These are phyloP conservation scores for Drosophila setosimentum DNA, from an alignment of 2,888 invertebrate species.

Conservation along the genomic window DNA sequence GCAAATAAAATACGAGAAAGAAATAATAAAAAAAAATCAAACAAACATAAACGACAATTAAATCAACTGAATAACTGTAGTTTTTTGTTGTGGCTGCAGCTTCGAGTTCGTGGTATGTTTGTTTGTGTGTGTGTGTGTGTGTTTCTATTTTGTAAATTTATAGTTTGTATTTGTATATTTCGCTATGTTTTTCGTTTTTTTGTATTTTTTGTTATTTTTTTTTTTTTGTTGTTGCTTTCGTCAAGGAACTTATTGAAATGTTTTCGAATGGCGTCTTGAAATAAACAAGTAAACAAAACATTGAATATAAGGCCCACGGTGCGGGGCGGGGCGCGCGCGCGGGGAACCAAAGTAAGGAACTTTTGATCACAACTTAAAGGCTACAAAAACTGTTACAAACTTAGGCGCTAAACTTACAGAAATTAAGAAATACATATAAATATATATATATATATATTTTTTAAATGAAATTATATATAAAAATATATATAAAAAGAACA, in stretches of 20 bases:
- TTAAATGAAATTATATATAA: not conserved
- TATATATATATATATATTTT: not conserved
- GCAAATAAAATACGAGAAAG: conserved; percentile 21
- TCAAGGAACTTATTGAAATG: conserved; percentile 75
- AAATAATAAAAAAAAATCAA: conserved; percentile 14
- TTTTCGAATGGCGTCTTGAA: conserved; percentile 73
- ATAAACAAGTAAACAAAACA: conserved; percentile 60
- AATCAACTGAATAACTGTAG: conserved; percentile 4
- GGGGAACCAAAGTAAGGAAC: conserved; percentile 84
- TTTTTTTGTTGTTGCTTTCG: conserved; percentile 33
- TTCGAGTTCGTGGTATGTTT: conserved; percentile 12
- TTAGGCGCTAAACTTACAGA: conserved; percentile 50
- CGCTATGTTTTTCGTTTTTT: conserved; percentile 46
- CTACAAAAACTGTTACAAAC: conserved; percentile 55
- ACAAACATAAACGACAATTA: conserved; percentile 2
- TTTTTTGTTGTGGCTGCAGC: conserved; percentile 18
- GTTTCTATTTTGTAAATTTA: conserved; percentile 26
- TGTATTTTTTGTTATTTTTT: conserved; percentile 23
- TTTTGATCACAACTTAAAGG: conserved; percentile 81
- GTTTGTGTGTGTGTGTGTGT: conserved; percentile 1
- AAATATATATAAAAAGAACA: conserved; percentile 6
- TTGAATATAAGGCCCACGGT: conserved; percentile 65
- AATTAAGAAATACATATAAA: conserved; percentile 22
- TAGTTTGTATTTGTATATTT: conserved; percentile 65
- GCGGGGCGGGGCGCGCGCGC: conserved; percentile 47